phyloP scores from a whole-genome alignment of 2,113 vertebrate genomes.

The Carlito syrichta region DNA sequence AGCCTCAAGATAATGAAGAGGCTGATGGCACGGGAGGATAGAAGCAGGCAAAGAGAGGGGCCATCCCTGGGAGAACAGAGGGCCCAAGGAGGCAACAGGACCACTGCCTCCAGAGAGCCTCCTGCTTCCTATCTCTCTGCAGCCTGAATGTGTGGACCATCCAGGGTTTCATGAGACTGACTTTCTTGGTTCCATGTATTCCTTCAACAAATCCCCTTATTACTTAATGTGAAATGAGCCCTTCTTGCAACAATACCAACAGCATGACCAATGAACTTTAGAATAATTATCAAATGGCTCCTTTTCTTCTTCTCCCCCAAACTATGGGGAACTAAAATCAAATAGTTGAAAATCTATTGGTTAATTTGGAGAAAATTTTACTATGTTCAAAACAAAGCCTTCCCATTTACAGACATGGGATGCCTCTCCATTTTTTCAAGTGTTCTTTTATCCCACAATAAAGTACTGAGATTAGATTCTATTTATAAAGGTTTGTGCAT shows the following conservation, averaged over 20 bases:
- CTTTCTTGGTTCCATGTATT: not conserved
- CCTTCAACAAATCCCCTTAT: not conserved
- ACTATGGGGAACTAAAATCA: not conserved
- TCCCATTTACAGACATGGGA: fast-evolving
- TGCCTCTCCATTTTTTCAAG: fast-evolving
- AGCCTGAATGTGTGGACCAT: too few relatives aligned
- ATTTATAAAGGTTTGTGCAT: fast-evolving
- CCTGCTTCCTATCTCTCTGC: not conserved
- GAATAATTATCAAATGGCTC: not conserved
- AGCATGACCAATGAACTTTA: not conserved
- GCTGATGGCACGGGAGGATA: not conserved
- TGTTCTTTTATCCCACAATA: not conserved
- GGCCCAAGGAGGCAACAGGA: too few relatives aligned
- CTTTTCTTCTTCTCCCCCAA: too few relatives aligned
- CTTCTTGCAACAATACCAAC: too few relatives aligned
- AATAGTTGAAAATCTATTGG: not conserved
- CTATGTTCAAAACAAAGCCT: not conserved
- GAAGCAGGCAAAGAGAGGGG: too few relatives aligned
- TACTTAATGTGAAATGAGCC: not conserved
- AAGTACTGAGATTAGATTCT: fast-evolving
- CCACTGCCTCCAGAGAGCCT: not conserved
- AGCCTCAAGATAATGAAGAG: fast-evolving
- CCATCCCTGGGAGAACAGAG: not conserved
- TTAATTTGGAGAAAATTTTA: too few relatives aligned
- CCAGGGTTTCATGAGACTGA: not conserved